Evolutionary conservation across 1,140 invertebrate genomes (phyloP), one percentile per base, ranked within the genome.

Genomic region (Drosophila albomicans): DNA sequence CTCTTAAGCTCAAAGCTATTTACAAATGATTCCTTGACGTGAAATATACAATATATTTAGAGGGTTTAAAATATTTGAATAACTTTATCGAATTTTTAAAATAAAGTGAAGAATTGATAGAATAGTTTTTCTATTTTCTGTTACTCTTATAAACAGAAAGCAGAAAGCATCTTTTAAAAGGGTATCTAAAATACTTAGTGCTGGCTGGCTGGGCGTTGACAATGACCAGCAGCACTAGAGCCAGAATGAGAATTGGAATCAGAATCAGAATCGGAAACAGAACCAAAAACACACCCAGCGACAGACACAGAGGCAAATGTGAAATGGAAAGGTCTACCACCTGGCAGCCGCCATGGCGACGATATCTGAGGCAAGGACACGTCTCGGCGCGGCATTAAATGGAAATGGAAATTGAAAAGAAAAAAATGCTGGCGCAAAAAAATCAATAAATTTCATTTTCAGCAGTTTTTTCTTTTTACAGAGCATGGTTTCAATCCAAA

Each of bases 391-490:
- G 56, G 38, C 56, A 30, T 49, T 51, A 69, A 75, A 66, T 46
- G 38, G 64, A 69, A 78, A 69, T 74, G 30, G 1, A 72, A 77
- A 67, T 48, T 11, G 8, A 49, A 49, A 49, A 49, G 10, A 49
- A 49, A 25, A 51, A 51, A 51, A 13, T 30, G 7, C 3, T 32
- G 59, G 32, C 61, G 58, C 63, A 62, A 73, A 59, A 70, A 79
- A 78, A 80, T 80, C 75, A 20, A 80, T 80, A 68, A 69, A 65
- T 64, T 76, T 73, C 62, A 78, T 52, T 72, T 57, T 45, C 45
- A 32, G 28, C 45, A 59, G 46, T 52, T 45, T 52, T 11, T 41
- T 52, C 35, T 46, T 11, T 41, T 16, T 54, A 25, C 11, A 1
- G 20, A 28, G 35, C 25, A 41, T 11, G 32, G 25, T 52, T 52